Evolutionary conservation across 2,888 invertebrate species (phyloP).

Genomic region (Ramazzottius varieornatus): DNA sequence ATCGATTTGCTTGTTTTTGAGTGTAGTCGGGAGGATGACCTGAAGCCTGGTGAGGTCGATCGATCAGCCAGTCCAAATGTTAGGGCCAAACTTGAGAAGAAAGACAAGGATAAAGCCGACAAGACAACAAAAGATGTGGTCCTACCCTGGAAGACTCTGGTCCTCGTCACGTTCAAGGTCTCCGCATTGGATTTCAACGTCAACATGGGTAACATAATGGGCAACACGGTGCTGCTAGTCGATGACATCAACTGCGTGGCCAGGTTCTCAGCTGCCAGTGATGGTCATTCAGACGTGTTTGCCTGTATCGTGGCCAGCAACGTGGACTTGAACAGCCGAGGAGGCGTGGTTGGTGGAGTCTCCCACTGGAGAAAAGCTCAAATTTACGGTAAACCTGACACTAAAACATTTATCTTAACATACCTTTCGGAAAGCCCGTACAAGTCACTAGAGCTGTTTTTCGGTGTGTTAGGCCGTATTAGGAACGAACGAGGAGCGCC

Average conservation of each 20-base stretch:
- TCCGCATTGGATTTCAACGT: slow-evolving; percentile 83
- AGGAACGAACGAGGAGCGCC: slow-evolving; percentile 65
- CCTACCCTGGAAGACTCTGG: slow-evolving; percentile 70
- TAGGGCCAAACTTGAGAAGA: background rate
- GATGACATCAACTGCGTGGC: background rate
- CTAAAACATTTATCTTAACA: background rate
- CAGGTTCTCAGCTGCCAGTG: background rate
- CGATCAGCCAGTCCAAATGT: no score
- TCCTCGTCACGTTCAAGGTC: slow-evolving; percentile 81
- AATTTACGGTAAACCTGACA: background rate
- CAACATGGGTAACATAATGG: slow-evolving; percentile 99
- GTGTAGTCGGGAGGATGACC: no score
- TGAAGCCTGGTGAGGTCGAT: no score
- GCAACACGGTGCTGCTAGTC: slow-evolving; percentile 43
- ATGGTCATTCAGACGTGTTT: background rate
- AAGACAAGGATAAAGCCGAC: background rate
- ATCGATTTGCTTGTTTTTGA: no score
- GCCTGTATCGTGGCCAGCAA: background rate
- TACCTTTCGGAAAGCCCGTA: background rate
- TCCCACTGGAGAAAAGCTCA: background rate
- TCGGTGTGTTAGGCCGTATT: slow-evolving; percentile 52
- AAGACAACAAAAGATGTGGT: no score
- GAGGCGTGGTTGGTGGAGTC: background rate
- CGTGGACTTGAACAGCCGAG: background rate
- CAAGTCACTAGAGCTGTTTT: no score